These are phyloP conservation scores for Apistogramma diplotaenia DNA, from an alignment of 2,113 vertebrate genomes.

Conservation along the genomic window DNA sequence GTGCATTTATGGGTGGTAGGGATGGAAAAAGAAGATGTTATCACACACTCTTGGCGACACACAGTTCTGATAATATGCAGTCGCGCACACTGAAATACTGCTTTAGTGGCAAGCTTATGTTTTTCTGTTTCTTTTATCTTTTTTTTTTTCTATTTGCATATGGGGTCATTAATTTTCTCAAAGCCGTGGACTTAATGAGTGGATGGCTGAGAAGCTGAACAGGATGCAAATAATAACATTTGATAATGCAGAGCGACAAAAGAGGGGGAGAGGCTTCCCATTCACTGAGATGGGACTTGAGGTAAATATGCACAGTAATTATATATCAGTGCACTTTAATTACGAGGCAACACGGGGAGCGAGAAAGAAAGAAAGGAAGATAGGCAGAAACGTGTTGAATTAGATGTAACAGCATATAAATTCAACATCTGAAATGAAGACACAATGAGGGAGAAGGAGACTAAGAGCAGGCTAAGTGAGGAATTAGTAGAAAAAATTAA, in stretches of 20 bases:
- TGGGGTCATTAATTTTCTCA: conserved; percentile 67
- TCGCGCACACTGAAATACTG: conserved; percentile 8
- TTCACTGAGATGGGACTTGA: conserved; percentile 64
- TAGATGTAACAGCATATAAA: conserved; percentile 41
- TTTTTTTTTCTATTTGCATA: conserved; percentile 54
- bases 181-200: conserved; percentile 67
- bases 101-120: background rate
- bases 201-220: conserved; percentile 69
- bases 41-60: conserved; percentile 3
- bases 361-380: conserved; percentile 42
- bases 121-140: background rate
- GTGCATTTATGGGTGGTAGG: background rate
- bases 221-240: conserved; percentile 75
- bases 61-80: background rate
- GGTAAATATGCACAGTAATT: conserved; percentile 74
- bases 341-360: conserved; percentile 49
- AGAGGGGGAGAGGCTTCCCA: conserved; percentile 57
- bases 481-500: background rate
- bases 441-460: conserved; percentile 34
- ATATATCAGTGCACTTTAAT: conserved; percentile 72
- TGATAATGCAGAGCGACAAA: conserved; percentile 68
- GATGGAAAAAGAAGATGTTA: conserved; percentile 20
- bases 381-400: conserved; percentile 36
- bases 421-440: conserved; percentile 64
- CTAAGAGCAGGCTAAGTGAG: conserved; percentile 5